Base-by-base conservation (phyloP, 1,140 invertebrate genomes). In the Tetramorium simillimum region DNA sequence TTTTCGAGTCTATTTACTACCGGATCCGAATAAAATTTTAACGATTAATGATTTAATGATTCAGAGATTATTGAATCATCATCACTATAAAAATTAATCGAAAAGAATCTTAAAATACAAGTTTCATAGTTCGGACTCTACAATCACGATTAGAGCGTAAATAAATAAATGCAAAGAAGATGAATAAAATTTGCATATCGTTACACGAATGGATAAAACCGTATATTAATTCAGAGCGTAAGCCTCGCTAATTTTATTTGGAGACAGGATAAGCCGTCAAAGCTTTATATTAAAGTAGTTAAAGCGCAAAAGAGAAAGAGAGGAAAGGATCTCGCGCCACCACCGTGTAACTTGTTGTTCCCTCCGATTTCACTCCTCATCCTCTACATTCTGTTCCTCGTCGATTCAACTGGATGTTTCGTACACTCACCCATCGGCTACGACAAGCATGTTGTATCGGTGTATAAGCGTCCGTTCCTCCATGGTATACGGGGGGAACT, bases 361-460 rank as follows among this genome's bases (percentile, higher is more conserved):
- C 73, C 53, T 24, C 37, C 63, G 72, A 67, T 78, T 67, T 78
- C 75, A 28, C 75, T 56, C 60, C 60, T 85, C 84, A 63, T 78
- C 84, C 84, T 78, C 46, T 16, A 14, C 84, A 76, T 80, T 75
- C 69, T 84, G 56, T 53, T 85, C 37, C 56, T 86, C 84, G 69
- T 82, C 82, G 86, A 86, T 91, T 85, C 86, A 86, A 63, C 87
- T 24, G 65, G 58, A 72, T 75, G 84, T 86, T 85, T 77, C 67
- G 78, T 65, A 78, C 58, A 86, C 56, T 80, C 86, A 76, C 40
- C 90, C 67, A 88, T 82, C 81, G 82, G 81, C 90, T 65, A 72
- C 90, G 80, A 92, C 91, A 82, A 77, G 78, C 84, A 76, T 86
- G 88, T 90, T 90, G 88, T 92, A 92, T 92, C 91, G 90, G 86